Conservation (phyloP, 1,140 invertebrate species). For the Cecropterus lyciades region DNA sequence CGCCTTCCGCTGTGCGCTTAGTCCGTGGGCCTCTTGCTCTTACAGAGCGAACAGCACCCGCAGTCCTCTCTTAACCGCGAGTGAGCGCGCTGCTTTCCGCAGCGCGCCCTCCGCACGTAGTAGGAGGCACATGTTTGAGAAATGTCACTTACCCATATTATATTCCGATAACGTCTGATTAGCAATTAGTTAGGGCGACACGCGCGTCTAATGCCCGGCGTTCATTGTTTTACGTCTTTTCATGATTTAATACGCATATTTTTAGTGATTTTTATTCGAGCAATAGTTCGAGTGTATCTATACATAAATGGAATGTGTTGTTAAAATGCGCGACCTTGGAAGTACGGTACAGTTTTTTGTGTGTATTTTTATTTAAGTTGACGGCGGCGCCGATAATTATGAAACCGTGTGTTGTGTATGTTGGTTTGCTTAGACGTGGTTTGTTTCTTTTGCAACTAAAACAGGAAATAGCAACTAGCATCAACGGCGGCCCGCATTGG, state of each 20-base stretch:
- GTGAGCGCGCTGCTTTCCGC: conserved; percentile 76
- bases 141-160: conserved; percentile 67
- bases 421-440: conserved; percentile 49
- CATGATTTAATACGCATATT: conserved; percentile 40
- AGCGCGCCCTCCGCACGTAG: conserved; percentile 67
- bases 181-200: conserved; percentile 63
- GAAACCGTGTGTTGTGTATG: conserved; percentile 53
- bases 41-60: conserved; percentile 53
- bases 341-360: conserved; percentile 53
- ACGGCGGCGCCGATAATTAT: conserved; percentile 56
- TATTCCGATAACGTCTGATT: conserved; percentile 66
- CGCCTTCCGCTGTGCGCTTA: conserved; percentile 35
- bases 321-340: conserved; percentile 68
- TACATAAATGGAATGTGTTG: conserved; percentile 75
- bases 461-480: conserved; percentile 58
- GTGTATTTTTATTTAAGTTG: conserved; percentile 48
- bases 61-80: conserved; percentile 77
- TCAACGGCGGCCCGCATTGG: conserved; percentile 44
- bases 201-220: conserved; percentile 51
- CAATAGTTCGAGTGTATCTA: conserved; percentile 41
- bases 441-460: conserved; percentile 52
- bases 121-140: conserved; percentile 70
- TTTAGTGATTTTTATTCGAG: conserved; percentile 56
- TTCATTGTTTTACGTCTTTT: conserved; percentile 38
- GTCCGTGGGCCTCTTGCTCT: conserved; percentile 29